Evolutionary conservation across 1,140 invertebrate genomes (phyloP).

Genomic region (Megathymus violae): DNA sequence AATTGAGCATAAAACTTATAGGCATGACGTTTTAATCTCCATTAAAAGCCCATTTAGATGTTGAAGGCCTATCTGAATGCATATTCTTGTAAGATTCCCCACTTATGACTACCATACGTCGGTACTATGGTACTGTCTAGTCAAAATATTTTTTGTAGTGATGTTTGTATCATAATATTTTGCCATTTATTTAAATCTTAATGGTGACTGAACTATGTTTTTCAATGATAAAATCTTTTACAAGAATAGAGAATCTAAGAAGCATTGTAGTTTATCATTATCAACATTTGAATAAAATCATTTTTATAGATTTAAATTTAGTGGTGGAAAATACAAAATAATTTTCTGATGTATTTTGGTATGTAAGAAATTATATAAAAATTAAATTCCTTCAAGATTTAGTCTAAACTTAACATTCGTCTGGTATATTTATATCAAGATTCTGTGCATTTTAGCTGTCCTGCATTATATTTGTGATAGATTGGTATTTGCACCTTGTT

Average conservation of each 20-base stretch:
- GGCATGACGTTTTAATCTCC: constrained; percentile 28
- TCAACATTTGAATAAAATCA: constrained; percentile 4
- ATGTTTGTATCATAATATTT: constrained; percentile 77
- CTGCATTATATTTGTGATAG: constrained; percentile 48
- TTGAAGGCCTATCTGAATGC: constrained; percentile 51
- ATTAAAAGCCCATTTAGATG: constrained; percentile 62
- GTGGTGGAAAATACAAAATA: constrained; percentile 14
- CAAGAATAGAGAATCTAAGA: constrained; percentile 20
- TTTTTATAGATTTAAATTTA: constrained; percentile 9
- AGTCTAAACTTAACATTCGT: constrained; percentile 54
- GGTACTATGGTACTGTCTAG: constrained; percentile 80
- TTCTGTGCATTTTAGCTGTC: constrained; percentile 56
- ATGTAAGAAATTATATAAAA: constrained; percentile 27
- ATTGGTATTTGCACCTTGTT: constrained; percentile 56
- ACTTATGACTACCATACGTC: constrained; percentile 64
- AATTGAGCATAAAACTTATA: constrained; percentile 13
- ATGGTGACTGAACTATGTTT: constrained; percentile 59
- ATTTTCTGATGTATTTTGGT: constrained; percentile 27
- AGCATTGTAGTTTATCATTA: constrained; percentile 12
- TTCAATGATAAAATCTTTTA: constrained; percentile 29
- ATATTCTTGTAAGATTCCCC: constrained; percentile 56
- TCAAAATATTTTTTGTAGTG: constrained; percentile 76
- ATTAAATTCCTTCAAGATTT: constrained; percentile 54
- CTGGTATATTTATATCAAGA: constrained; percentile 53
- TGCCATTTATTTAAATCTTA: constrained; percentile 65